Evolutionary conservation across 2,113 vertebrate species (phyloP).

Genomic region (Peucedramus taeniatus): DNA sequence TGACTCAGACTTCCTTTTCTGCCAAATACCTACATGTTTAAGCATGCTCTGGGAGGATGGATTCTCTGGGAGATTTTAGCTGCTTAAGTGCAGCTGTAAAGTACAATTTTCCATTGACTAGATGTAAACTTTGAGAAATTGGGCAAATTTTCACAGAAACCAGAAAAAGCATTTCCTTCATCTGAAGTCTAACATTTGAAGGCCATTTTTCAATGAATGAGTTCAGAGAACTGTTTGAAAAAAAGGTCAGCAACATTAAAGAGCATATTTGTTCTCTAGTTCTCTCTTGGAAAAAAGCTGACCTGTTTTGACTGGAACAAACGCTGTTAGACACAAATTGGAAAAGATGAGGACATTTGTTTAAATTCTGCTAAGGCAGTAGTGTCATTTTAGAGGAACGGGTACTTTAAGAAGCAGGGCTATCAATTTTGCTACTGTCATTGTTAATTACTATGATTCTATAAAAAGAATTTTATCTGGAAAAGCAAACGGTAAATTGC

Average conservation of each 20-base stretch:
- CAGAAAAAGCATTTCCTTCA: neutral
- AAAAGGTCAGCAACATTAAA: neutral
- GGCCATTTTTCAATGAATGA: neutral
- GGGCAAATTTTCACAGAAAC: neutral
- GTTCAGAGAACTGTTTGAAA: slow-evolving; percentile 17
- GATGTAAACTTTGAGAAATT: neutral
- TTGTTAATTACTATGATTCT: neutral
- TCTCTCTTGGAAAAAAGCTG: neutral
- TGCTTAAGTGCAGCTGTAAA: neutral
- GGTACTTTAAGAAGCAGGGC: neutral
- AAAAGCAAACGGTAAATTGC: slow-evolving; percentile 21
- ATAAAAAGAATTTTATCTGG: slow-evolving; percentile 1
- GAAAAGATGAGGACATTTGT: neutral
- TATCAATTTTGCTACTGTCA: neutral
- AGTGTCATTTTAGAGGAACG: neutral
- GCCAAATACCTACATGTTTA: neutral
- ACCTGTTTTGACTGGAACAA: neutral
- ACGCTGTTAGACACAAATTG: neutral
- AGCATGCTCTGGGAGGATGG: neutral
- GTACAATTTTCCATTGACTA: neutral
- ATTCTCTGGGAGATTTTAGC: neutral
- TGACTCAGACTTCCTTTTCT: neutral
- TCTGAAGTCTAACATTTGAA: neutral
- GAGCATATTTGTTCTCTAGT: neutral
- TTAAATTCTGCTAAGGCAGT: neutral